These are phyloP conservation scores for Pseudocheirus occidentalis DNA, from an alignment of 2,797 vertebrate genomes.

Conservation along the genomic window DNA sequence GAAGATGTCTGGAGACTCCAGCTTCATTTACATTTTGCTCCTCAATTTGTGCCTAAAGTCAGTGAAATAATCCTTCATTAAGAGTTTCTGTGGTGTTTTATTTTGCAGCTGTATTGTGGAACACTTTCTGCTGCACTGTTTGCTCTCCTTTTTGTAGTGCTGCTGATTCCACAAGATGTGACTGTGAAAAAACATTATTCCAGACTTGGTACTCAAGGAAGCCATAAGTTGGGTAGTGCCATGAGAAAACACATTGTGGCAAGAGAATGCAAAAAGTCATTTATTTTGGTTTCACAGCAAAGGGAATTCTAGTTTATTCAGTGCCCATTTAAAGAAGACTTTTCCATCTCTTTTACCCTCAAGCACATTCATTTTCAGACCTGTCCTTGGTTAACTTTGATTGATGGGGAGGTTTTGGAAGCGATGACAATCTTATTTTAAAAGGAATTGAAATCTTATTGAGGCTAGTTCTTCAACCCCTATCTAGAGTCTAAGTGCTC, in stretches of 20 bases:
- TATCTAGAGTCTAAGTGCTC: constrained; percentile 35
- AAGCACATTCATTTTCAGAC: constrained; percentile 41
- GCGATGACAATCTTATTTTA: constrained; percentile 64
- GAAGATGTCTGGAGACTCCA: constrained; percentile 27
- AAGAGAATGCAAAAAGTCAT: not conserved
- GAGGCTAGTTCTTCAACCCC: constrained; percentile 45
- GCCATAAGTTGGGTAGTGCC: not conserved
- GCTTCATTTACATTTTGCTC: constrained; percentile 34
- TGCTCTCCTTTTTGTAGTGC: not conserved
- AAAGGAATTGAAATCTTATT: constrained; percentile 56
- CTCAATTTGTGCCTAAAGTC: constrained; percentile 22
- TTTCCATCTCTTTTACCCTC: not conserved
- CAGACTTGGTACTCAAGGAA: not conserved
- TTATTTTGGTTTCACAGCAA: not conserved
- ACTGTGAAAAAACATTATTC: not conserved
- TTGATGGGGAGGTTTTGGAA: constrained; percentile 53
- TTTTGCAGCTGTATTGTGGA: constrained; percentile 1
- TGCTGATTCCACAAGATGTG: not conserved
- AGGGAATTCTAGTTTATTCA: not conserved
- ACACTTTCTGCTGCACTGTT: rapidly evolving
- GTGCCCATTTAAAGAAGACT: constrained; percentile 28
- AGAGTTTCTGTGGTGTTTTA: constrained; percentile 24
- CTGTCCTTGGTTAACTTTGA: constrained; percentile 25
- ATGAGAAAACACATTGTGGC: not conserved
- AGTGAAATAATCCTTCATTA: not conserved